These are phyloP conservation scores for Amphipoea lucens DNA, from an alignment of 2,888 invertebrate species.

Conservation along the genomic window DNA sequence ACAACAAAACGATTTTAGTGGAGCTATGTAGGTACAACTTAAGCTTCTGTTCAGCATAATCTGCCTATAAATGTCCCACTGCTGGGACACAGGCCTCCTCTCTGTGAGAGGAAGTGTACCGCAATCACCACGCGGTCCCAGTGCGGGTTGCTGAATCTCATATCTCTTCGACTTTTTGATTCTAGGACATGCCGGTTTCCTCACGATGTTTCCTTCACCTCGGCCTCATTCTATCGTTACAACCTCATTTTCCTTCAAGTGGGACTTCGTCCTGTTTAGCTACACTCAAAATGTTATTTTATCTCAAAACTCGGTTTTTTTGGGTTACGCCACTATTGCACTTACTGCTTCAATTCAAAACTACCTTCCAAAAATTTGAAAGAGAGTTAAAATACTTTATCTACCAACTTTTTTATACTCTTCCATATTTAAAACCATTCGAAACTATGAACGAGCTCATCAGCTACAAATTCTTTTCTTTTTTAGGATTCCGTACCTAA, in stretches of 20 bases:
- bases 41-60: too few species aligned
- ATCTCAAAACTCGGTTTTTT: not conserved
- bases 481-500: not conserved
- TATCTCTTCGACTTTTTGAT: too few species aligned
- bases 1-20: too few species aligned
- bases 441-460: slow-evolving; percentile 21
- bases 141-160: too few species aligned
- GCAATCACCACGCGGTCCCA: too few species aligned
- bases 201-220: too few species aligned
- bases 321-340: not conserved
- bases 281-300: not conserved
- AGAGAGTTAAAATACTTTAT: not conserved
- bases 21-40: too few species aligned
- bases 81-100: too few species aligned
- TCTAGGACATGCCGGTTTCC: too few species aligned
- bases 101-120: too few species aligned
- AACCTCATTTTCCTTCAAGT: not conserved
- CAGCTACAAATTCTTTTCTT: not conserved
- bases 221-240: not conserved
- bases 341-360: not conserved
- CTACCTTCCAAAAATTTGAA: not conserved
- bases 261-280: not conserved
- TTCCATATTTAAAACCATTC: not conserved
- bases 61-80: too few species aligned
- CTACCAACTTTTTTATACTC: not conserved